A percentile compares a stretch with the other conserved stretches of the same genome.
Evolutionary conservation across 53 echinoderm and acorn worm genomes (phyloP).

Genomic region (Pentamera pediparva): DNA sequence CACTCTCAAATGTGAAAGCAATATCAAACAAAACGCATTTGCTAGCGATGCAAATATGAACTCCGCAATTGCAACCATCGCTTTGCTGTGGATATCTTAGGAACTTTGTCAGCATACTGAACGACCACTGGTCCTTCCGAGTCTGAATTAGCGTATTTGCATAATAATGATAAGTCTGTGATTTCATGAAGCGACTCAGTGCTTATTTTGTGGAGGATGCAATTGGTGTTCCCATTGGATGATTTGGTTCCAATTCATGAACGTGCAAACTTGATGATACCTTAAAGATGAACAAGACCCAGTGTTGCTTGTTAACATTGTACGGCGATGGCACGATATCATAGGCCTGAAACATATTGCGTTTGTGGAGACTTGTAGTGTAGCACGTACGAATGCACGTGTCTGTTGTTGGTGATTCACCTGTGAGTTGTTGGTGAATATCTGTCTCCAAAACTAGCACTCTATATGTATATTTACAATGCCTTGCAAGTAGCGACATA

Average conservation of each 20-base stretch:
- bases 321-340: constrained; percentile 8
- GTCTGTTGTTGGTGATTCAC: not conserved
- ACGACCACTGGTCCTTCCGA: not conserved
- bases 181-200: not conserved
- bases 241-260: not conserved
- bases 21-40: not conserved
- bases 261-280: not conserved
- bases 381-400: not conserved
- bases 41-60: not conserved
- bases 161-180: not conserved
- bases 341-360: not conserved
- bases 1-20: not conserved
- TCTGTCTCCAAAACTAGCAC: not conserved
- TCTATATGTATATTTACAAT: not conserved
- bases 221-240: not conserved
- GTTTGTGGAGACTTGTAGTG: not conserved
- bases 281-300: not conserved
- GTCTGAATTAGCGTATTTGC: not conserved
- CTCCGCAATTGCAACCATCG: not conserved
- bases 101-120: not conserved
- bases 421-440: not conserved
- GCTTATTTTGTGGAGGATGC: not conserved
- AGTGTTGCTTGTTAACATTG: not conserved
- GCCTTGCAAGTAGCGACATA: not conserved
- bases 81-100: not conserved